Percentiles rank a stretch among this genome's conserved stretches.
These are phyloP conservation scores for Euglossa dilemma DNA, from an alignment of 1,140 invertebrate species.

Conservation along the genomic window DNA sequence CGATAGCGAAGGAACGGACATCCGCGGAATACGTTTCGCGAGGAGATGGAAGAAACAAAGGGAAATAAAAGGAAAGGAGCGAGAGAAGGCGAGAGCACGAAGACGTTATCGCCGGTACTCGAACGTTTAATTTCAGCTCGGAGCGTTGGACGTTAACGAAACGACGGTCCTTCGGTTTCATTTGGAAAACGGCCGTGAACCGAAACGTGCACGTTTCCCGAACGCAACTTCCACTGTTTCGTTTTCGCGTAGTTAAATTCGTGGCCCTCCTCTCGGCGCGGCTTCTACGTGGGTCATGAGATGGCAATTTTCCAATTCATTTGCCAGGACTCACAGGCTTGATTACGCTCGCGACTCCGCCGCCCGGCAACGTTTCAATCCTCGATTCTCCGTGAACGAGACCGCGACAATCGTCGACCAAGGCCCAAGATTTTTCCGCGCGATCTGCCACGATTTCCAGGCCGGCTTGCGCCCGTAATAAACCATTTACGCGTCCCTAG, in stretches of 20 bases:
- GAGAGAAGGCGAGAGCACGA: too few species aligned
- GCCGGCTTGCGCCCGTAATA: background rate
- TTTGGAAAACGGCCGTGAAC: slow-evolving; percentile 19
- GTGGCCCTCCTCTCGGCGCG: background rate
- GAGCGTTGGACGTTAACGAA: slow-evolving; percentile 17
- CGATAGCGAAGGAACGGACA: too few species aligned
- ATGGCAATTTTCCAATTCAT: slow-evolving; percentile 50
- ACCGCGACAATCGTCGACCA: background rate
- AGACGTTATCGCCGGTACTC: background rate
- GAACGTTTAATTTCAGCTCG: background rate
- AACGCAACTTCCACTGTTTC: slow-evolving; percentile 12
- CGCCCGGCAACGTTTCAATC: slow-evolving; percentile 29
- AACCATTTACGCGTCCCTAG: background rate
- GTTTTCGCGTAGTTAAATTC: slow-evolving; percentile 36
- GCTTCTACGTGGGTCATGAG: background rate
- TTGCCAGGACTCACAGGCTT: slow-evolving; percentile 14
- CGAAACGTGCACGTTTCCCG: slow-evolving; percentile 2
- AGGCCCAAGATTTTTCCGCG: background rate
- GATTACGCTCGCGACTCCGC: slow-evolving; percentile 17
- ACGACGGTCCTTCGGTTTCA: slow-evolving; percentile 23
- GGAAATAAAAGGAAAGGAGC: background rate
- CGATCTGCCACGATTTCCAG: background rate
- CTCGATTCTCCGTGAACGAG: background rate
- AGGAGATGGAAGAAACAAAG: too few species aligned
- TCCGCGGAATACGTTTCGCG: background rate